A percentile compares a stretch with the other conserved stretches of the same genome.
Conservation (phyloP, 2,113 vertebrate species). For the Laterallus jamaicensis region DNA sequence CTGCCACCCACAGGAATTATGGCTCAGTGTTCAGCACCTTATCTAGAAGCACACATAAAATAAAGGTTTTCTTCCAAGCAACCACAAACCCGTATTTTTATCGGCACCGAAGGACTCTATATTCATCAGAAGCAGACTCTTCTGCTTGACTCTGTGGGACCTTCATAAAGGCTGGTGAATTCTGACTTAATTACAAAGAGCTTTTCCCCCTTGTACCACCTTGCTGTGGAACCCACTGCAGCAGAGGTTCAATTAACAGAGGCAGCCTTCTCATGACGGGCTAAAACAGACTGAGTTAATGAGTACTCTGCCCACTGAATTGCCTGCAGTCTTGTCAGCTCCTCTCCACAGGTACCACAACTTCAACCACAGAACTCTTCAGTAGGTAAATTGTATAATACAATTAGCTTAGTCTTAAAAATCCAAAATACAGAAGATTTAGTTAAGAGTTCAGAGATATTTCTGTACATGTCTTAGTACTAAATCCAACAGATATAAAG, state of each 20-base stretch:
- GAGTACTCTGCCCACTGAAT: neutral
- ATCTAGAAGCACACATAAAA: neutral
- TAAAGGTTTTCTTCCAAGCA: neutral
- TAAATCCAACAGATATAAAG: neutral
- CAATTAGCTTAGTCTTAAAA: neutral
- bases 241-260: neutral
- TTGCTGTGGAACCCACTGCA: neutral
- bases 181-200: neutral
- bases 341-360: neutral
- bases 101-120: neutral
- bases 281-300: neutral
- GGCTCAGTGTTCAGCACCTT: neutral
- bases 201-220: neutral
- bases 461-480: rapidly evolving
- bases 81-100: neutral
- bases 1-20: neutral
- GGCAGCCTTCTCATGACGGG: neutral
- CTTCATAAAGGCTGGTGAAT: neutral
- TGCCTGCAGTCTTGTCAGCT: neutral
- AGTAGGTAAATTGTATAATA: neutral
- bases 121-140: neutral
- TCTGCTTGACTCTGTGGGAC: neutral
- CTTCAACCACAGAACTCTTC: neutral
- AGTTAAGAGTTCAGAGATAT: neutral
- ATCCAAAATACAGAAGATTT: neutral